These are phyloP conservation scores for Saccostrea glomerata DNA, from an alignment of 1,140 invertebrate species.

Conservation along the genomic window DNA sequence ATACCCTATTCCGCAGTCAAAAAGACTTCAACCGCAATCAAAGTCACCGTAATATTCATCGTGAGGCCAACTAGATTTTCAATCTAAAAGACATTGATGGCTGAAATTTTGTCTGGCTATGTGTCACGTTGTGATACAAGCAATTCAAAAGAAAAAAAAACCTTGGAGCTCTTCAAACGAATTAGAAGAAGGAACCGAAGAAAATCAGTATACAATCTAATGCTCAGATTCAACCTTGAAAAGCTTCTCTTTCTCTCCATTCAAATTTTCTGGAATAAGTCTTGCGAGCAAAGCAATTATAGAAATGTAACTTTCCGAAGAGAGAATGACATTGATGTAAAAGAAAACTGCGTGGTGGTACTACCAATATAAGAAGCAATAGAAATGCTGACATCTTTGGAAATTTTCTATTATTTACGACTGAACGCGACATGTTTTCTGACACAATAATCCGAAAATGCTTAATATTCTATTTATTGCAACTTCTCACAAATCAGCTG, in stretches of 20 bases:
- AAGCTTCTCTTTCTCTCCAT: neutral
- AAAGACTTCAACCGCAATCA: too few relatives aligned
- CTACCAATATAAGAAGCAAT: neutral
- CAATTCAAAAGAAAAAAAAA: neutral
- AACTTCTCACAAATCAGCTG: too few relatives aligned
- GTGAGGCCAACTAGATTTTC: neutral
- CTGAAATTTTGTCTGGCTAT: neutral
- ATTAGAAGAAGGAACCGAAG: neutral
- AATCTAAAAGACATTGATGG: neutral
- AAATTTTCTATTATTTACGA: neutral
- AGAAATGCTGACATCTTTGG: neutral
- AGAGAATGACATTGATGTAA: conserved; percentile 9
- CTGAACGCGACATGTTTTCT: neutral
- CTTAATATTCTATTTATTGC: too few relatives aligned
- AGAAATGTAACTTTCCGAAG: neutral
- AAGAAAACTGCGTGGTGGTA: neutral
- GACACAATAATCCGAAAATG: neutral
- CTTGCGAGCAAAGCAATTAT: neutral
- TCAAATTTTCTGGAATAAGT: neutral
- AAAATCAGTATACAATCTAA: neutral
- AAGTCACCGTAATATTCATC: neutral
- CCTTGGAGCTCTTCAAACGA: neutral
- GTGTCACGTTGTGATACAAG: neutral
- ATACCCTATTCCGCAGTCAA: too few relatives aligned
- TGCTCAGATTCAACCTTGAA: neutral